phyloP scores from a whole-genome alignment of 1,140 invertebrate species.

The Diabrotica virgifera region DNA sequence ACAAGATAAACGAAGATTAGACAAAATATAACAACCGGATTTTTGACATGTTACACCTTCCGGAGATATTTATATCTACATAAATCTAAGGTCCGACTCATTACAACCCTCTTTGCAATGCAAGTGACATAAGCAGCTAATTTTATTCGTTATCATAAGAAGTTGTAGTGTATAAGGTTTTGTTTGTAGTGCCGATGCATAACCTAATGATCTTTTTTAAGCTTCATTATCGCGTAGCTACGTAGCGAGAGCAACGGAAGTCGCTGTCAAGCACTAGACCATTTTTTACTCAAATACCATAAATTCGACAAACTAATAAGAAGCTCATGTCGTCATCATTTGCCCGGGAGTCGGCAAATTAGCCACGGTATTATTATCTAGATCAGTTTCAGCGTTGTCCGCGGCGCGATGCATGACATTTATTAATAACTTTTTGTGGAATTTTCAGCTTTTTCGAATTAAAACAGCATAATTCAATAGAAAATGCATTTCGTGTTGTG shows the following conservation, averaged over 20 bases:
- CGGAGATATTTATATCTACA: too few species aligned
- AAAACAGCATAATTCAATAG: slow-evolving; percentile 17
- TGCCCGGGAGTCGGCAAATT: slow-evolving; percentile 5
- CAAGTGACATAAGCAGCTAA: too few species aligned
- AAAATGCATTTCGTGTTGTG: slow-evolving; percentile 12
- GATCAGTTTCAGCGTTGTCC: slow-evolving; percentile 14
- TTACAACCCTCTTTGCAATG: too few species aligned
- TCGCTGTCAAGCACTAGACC: slow-evolving; percentile 6
- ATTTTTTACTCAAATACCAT: slow-evolving; percentile 4
- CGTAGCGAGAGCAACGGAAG: slow-evolving; percentile 7
- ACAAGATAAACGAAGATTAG: too few species aligned
- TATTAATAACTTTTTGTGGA: slow-evolving; percentile 18
- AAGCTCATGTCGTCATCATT: background rate
- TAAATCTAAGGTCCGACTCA: too few species aligned
- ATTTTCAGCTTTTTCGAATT: slow-evolving; percentile 17
- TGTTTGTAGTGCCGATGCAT: background rate
- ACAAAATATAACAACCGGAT: too few species aligned
- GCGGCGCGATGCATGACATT: slow-evolving; percentile 6
- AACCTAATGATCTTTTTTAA: background rate
- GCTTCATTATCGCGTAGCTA: background rate
- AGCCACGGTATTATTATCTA: slow-evolving; percentile 17
- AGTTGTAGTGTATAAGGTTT: too few species aligned
- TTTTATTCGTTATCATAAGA: too few species aligned
- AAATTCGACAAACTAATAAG: slow-evolving; percentile 7
- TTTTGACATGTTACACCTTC: too few species aligned